Conservation (phyloP, 2,888 invertebrate species). For the Amblyteles armatorius region DNA sequence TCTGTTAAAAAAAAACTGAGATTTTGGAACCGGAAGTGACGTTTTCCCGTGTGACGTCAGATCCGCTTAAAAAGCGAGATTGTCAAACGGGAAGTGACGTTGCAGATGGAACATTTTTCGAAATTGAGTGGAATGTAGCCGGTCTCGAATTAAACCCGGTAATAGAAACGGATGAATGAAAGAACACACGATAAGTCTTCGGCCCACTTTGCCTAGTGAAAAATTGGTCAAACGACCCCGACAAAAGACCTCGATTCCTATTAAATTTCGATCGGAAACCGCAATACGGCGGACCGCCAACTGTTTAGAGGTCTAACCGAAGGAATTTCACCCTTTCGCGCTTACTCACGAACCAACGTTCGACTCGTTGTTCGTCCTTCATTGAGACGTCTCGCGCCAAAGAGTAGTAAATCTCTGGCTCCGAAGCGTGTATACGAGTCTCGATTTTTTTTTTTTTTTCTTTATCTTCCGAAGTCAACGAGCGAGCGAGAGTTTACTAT, state of each 20-base stretch:
- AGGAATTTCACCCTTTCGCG: slow-evolving; percentile 34
- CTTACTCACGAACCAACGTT: background rate
- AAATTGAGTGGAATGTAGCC: no score
- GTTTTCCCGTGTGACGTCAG: no score
- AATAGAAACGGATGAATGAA: no score
- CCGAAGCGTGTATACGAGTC: background rate
- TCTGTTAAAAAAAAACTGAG: no score
- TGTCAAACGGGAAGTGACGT: no score
- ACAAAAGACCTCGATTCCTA: background rate
- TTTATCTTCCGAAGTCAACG: background rate
- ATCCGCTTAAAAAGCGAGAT: no score
- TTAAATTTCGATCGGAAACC: background rate
- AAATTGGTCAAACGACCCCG: no score
- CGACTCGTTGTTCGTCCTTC: slow-evolving; percentile 28
- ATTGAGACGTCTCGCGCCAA: slow-evolving; percentile 21
- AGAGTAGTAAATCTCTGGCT: slow-evolving; percentile 8
- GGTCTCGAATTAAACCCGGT: no score
- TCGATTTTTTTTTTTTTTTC: background rate
- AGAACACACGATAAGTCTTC: no score
- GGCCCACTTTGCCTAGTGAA: no score
- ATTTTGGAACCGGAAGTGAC: no score
- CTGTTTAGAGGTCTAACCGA: background rate
- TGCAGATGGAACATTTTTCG: no score
- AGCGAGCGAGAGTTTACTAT: slow-evolving; percentile 20
- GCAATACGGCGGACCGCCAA: background rate